Conservation (phyloP, 1,140 invertebrate species). For the Leptinotarsa undecemlineata region DNA sequence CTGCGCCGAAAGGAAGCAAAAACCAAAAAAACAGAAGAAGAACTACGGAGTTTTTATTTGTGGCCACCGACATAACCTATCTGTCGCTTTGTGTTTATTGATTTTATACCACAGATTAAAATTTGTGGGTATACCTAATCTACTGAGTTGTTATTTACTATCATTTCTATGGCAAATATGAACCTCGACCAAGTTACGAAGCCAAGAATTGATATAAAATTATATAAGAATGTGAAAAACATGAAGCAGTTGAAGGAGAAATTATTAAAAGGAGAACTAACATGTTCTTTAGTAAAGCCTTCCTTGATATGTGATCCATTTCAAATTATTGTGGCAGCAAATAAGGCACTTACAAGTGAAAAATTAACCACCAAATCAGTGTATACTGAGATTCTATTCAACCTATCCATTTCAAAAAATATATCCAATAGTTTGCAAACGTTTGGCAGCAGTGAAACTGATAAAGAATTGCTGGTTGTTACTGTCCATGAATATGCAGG, state of each 20-base stretch:
- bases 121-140: too few species aligned
- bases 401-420: conserved; percentile 70
- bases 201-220: conserved; percentile 59
- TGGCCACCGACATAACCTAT: too few species aligned
- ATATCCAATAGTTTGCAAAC: conserved; percentile 67
- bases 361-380: conserved; percentile 66
- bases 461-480: conserved; percentile 62
- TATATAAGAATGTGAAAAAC: conserved; percentile 67
- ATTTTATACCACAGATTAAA: too few species aligned
- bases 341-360: conserved; percentile 65
- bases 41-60: too few species aligned
- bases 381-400: conserved; percentile 71
- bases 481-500: conserved; percentile 58
- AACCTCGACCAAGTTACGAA: conserved; percentile 58
- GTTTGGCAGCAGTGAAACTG: conserved; percentile 66
- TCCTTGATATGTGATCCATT: conserved; percentile 65
- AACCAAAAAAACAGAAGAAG: too few species aligned
- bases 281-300: conserved; percentile 67
- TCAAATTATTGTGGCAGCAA: conserved; percentile 69
- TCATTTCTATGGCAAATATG: conserved; percentile 5
- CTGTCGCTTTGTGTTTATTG: too few species aligned
- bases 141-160: too few species aligned
- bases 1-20: too few species aligned
- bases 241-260: conserved; percentile 60
- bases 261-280: conserved; percentile 59